Evolutionary conservation across 2,888 invertebrate species (phyloP), one percentile per base, ranked within the genome.

Genomic region (Drosophila multiciliata): DNA sequence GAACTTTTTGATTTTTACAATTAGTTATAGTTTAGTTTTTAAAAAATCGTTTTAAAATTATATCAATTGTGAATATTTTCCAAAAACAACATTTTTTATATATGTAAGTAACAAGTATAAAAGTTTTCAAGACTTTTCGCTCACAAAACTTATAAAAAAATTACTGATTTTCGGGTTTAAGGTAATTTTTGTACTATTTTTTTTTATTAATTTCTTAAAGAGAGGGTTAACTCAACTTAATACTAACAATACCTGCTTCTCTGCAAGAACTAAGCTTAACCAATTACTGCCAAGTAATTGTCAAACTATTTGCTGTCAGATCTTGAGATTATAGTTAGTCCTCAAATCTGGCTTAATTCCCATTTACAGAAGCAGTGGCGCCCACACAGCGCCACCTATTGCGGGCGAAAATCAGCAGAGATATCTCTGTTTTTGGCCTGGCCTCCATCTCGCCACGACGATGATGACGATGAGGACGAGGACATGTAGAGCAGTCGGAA

Each of bases 291-390:
- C 40, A 40, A 40, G 40, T 40, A 8, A 15, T 5, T 23, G 23
- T 23, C 45, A 45, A 40, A 23, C 23, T 45, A 23, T 23, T 15
- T 23, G 2, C 11, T 35, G 20, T 26, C 17, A 11, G 9, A 55
- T 38, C n/a, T 38, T n/a, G n/a, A 8, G 38, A 38, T 52, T 29
- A 36, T 29, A 29, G 11, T 29, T 11, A 4, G 20, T 36, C 17
- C 7, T 15, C 6, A 17, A 40, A 8, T 7, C 12, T 1, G 1
- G 8, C 7, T 17, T 17, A 4, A 58, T 33, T 3, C 11, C 3
- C 20, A 48, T 70, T 64, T 75, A 64, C 61, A 78, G 64, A 71
- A 75, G 66, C 55, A 64, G 50, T 58, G 29, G 29, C 73, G 64
- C 71, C 77, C 73, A 73, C 71, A 58, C 42, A 55, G 67, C 58